Conservation (phyloP, 2,113 vertebrate genomes). For the Pogonocichla stellata region DNA sequence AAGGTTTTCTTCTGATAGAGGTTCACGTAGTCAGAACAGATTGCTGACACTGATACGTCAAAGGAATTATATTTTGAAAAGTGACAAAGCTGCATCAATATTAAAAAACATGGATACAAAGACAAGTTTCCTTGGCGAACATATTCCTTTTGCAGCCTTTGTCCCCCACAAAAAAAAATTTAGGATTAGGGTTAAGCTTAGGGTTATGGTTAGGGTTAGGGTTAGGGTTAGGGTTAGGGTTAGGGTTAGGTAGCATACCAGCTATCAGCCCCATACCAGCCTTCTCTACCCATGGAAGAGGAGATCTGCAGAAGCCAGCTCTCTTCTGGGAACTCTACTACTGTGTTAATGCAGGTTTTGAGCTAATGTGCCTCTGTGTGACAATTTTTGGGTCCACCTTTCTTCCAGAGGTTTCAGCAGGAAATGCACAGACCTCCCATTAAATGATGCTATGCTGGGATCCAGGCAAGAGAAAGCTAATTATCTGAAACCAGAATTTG, state of each 20-base stretch:
- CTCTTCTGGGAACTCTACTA: background rate
- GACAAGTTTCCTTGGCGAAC: background rate
- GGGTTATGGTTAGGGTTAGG: background rate
- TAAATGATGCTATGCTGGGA: background rate
- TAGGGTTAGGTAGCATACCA: background rate
- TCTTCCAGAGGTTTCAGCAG: rapidly evolving
- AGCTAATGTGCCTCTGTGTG: background rate
- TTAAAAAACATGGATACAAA: background rate
- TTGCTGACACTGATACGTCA: constrained; percentile 16
- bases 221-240: background rate
- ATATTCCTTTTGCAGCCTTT: background rate
- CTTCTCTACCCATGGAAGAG: background rate
- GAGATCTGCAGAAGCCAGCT: background rate
- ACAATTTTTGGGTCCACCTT: background rate
- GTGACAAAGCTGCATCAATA: background rate
- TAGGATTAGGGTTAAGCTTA: too few species aligned
- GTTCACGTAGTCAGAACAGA: constrained; percentile 49
- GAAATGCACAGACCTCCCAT: background rate
- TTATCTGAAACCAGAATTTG: background rate
- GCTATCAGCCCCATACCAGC: background rate
- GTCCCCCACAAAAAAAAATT: rapidly evolving
- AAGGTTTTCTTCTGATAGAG: constrained; percentile 56
- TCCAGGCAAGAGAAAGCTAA: background rate
- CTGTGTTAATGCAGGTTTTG: background rate
- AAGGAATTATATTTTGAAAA: constrained; percentile 1